Evolutionary conservation across 2,888 invertebrate species (phyloP), one percentile per base, ranked within the genome.

Genomic region (Hirtodrosophila histrioides): DNA sequence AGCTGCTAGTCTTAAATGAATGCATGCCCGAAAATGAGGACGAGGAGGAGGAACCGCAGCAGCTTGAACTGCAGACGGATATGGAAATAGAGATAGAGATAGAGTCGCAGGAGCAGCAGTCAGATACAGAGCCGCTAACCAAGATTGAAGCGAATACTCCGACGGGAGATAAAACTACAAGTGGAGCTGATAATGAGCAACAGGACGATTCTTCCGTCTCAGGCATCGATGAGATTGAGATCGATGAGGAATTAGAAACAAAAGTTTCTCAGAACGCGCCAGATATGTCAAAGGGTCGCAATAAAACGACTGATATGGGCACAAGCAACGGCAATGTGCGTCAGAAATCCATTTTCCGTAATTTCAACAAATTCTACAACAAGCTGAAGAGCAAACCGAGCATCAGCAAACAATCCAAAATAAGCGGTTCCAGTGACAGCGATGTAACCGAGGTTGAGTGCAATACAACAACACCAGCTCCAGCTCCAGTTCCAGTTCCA

Each of bases 1-100:
- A 46, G 1, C 0, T 75, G 9, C 24, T 72, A 0, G 80, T 85
- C 5, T 33, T 78, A 3, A 78, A 85, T 17, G 86, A 69, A 31
- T 78, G 82, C 35, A 67, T 68, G 10, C 5, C 67, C 8, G 78
- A 73, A 8, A n/a, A 7, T 8, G 10, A n/a, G 1, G 49, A 45
- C 0, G 58, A 60, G 0, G n/a, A 36, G 3, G 53, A 48, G 0
- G 33, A 56, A 0, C 40, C 31, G 0, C 44, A 8, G 17, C 17
- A 17, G 2, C 17, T 17, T 17, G 17, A 17, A 2, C 17, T 17
- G 17, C 17, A 17, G 17, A 1, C 17, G 17, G 17, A 17, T 17
- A 17, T 17, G 17, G 17, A 17, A 2, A 17, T 17, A 2, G 17
- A 17, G 17, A 17, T 17, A 1, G 17, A 17, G n/a, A n/a, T n/a